Conservation (phyloP, 2,113 vertebrate genomes). For the Bombycilla garrulus region DNA sequence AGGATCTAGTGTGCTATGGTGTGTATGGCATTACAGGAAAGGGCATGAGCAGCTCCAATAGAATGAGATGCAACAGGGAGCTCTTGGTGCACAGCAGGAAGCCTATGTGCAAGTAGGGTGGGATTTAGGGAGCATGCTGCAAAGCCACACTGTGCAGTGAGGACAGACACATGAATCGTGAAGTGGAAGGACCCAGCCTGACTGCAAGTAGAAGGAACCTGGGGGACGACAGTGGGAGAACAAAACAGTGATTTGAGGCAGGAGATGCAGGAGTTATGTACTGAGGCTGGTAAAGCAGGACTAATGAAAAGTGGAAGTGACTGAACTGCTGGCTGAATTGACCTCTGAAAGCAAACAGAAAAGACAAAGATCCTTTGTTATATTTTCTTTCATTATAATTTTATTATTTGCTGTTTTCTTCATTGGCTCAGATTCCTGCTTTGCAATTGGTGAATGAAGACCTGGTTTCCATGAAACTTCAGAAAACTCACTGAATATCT, state of each 20-base stretch:
- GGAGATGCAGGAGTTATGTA: not conserved
- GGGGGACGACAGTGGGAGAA: not conserved
- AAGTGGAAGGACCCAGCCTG: not conserved
- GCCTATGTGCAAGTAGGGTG: rapidly evolving
- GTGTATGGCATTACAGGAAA: not conserved
- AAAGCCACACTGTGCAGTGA: not conserved
- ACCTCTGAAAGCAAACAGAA: not conserved
- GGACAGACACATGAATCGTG: not conserved
- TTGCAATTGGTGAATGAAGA: not conserved
- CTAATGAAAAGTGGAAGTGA: not conserved
- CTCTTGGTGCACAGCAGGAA: not conserved
- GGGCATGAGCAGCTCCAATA: not conserved
- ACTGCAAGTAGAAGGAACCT: not conserved
- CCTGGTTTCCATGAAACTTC: not conserved
- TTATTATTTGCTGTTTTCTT: not conserved
- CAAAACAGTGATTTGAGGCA: not conserved
- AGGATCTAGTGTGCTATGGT: not conserved
- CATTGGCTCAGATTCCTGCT: not conserved
- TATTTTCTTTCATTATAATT: not conserved
- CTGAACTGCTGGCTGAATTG: not conserved
- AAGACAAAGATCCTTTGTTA: not conserved
- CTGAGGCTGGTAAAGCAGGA: not conserved
- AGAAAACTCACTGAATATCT: not conserved
- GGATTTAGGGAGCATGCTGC: not conserved
- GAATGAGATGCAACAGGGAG: not conserved